phyloP scores from a whole-genome alignment of 2,888 invertebrate genomes.

The Ephialtes manifestator region DNA sequence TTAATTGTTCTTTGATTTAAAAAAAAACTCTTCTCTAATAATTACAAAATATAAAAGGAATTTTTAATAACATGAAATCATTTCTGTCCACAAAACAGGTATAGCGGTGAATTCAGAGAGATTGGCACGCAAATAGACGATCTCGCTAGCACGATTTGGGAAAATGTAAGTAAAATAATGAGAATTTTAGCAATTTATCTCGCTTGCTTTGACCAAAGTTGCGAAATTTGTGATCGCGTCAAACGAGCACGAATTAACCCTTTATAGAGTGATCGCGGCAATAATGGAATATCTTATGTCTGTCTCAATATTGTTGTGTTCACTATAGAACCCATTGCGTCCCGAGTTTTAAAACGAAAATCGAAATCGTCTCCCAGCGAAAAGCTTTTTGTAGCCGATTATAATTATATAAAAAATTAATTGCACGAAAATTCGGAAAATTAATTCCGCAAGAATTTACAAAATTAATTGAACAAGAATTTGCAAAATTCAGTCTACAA shows the following conservation, averaged over 20 bases:
- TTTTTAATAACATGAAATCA: neutral
- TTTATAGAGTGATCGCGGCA: neutral
- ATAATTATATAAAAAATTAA: neutral
- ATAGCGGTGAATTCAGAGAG: conserved; percentile 97
- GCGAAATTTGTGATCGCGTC: neutral
- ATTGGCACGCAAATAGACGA: conserved; percentile 96
- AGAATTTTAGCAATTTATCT: neutral
- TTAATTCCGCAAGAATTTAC: no score
- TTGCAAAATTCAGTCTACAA: no score
- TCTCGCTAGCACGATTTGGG: conserved; percentile 95
- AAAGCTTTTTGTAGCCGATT: neutral
- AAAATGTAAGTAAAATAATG: conserved; percentile 90
- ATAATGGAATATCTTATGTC: neutral
- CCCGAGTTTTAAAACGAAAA: neutral
- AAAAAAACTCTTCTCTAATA: no score
- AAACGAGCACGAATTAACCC: neutral
- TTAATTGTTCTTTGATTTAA: no score
- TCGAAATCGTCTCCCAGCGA: neutral
- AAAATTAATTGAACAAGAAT: no score
- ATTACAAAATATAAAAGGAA: neutral
- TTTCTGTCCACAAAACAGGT: conserved; percentile 87
- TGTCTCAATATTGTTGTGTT: neutral
- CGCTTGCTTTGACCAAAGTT: conserved; percentile 43
- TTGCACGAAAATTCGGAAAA: no score
- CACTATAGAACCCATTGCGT: neutral